Conservation (phyloP, 1,140 invertebrate genomes). For the Scaptomyza graminum region DNA sequence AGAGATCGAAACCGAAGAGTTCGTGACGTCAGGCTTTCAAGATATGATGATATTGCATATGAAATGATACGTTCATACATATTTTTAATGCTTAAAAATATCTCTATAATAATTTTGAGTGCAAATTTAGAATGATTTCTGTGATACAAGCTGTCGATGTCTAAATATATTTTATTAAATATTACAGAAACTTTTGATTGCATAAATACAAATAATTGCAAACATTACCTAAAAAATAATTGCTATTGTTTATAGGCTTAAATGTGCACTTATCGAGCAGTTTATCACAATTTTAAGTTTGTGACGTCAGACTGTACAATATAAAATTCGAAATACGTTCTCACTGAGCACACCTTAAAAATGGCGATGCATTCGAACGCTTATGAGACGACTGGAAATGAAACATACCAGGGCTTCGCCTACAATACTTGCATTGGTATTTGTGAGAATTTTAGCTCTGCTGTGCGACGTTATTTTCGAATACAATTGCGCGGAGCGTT, state of each 20-base stretch:
- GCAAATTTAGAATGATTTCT: too few species aligned
- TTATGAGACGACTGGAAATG: conserved; percentile 22
- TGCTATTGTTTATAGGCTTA: background rate
- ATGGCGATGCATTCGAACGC: background rate
- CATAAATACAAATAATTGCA: too few species aligned
- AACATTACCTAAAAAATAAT: background rate
- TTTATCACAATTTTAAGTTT: background rate
- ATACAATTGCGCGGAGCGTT: conserved; percentile 65
- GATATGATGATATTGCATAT: background rate
- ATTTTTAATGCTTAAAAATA: background rate
- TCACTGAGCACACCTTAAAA: conserved; percentile 11
- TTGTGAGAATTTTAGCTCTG: conserved; percentile 35
- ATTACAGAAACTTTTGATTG: too few species aligned
- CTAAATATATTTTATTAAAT: too few species aligned
- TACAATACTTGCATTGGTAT: conserved; percentile 34
- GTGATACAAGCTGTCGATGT: too few species aligned
- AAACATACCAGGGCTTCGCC: conserved; percentile 40
- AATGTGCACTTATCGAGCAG: background rate
- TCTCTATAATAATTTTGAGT: too few species aligned
- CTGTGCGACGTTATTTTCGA: conserved; percentile 75
- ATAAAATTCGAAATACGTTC: background rate
- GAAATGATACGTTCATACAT: background rate
- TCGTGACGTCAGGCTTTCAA: conserved; percentile 16
- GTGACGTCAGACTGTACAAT: background rate
- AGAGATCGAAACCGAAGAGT: background rate